phyloP scores from a whole-genome alignment of 2,113 vertebrate species.

The Aspiorhynchus laticeps region DNA sequence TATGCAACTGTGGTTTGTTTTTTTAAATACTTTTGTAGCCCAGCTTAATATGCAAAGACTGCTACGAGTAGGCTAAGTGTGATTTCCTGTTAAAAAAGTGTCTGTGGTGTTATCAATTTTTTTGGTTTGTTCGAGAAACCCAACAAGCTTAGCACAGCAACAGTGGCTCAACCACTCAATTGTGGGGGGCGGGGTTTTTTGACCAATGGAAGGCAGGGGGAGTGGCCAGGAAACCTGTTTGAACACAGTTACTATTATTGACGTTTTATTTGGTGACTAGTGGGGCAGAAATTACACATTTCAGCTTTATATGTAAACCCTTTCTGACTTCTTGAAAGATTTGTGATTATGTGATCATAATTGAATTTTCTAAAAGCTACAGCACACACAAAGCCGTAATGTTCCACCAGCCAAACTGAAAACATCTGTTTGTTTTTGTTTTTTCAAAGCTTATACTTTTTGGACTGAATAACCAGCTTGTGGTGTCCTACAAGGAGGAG shows the following conservation, averaged over 20 bases:
- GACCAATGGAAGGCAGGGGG: not conserved
- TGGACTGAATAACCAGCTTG: constrained; percentile 93
- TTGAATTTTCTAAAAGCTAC: not conserved
- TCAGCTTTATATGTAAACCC: not conserved
- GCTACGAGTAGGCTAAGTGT: too few species aligned
- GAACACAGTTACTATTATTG: not conserved
- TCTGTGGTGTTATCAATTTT: not conserved
- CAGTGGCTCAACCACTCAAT: not conserved
- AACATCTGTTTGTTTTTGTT: constrained; percentile 40
- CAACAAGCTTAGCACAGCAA: not conserved
- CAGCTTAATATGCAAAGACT: not conserved
- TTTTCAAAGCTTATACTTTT: constrained; percentile 87
- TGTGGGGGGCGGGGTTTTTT: not conserved
- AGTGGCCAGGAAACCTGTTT: not conserved
- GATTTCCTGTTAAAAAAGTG: too few species aligned
- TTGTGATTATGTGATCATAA: not conserved
- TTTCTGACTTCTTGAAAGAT: not conserved
- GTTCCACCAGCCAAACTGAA: not conserved
- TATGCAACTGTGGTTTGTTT: too few species aligned
- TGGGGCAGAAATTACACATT: not conserved
- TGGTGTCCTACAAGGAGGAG: constrained; percentile 96
- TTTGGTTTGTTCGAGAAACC: not conserved
- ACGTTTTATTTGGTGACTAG: not conserved
- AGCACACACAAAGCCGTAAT: not conserved
- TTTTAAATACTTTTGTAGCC: not conserved